phyloP scores from a whole-genome alignment of 2,888 invertebrate genomes.

The Limnephilus lunatus region DNA sequence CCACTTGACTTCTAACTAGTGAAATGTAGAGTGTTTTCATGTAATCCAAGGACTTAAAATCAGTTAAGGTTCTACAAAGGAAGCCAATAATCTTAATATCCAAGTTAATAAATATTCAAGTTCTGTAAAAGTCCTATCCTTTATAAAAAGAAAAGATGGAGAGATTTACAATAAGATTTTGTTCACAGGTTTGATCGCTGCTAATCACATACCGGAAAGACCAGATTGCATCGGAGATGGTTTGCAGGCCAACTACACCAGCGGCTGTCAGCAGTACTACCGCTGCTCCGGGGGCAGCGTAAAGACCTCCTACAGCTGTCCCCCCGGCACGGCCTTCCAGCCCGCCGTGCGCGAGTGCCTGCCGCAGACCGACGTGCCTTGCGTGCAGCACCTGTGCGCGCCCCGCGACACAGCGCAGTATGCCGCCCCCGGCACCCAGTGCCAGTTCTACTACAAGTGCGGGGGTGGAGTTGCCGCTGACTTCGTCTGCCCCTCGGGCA shows the following conservation, averaged over 20 bases:
- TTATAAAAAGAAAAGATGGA: too few species aligned
- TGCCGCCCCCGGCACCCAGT: constrained; percentile 78
- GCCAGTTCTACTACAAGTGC: constrained; percentile 79
- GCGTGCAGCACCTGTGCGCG: constrained; percentile 73
- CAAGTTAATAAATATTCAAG: too few species aligned
- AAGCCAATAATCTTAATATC: too few species aligned
- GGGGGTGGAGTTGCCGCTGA: constrained; percentile 74
- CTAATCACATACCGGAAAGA: not conserved
- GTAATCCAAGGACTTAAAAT: too few species aligned
- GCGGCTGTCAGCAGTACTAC: constrained; percentile 74
- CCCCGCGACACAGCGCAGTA: constrained; percentile 73
- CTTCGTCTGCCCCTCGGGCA: constrained; percentile 76
- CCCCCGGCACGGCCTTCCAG: constrained; percentile 73
- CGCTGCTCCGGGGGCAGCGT: constrained; percentile 71
- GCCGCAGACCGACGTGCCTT: constrained; percentile 70
- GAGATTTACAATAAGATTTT: not conserved
- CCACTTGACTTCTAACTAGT: too few species aligned
- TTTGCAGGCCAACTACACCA: constrained; percentile 73
- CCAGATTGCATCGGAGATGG: constrained; percentile 72
- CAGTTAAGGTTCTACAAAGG: too few species aligned
- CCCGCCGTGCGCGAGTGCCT: constrained; percentile 74
- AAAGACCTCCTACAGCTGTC: constrained; percentile 72
- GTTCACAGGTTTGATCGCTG: constrained; percentile 2
- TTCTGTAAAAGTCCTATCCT: too few species aligned
- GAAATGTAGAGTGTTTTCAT: too few species aligned